Conservation (phyloP, 2,888 invertebrate species). For the Metalampra italica region DNA sequence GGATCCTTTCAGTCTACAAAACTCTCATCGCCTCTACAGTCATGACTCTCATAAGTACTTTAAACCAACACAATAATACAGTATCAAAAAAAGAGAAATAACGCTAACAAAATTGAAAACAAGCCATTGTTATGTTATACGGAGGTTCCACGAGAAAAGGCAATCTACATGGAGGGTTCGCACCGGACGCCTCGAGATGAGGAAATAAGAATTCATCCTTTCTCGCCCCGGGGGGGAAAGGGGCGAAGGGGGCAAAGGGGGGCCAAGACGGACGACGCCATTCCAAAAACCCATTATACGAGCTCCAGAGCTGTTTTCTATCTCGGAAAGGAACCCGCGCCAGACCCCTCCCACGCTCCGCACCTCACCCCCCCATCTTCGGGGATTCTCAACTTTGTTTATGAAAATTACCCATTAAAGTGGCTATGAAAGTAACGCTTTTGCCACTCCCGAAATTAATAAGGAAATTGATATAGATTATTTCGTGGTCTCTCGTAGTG, state of each 20-base stretch:
- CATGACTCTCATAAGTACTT: too few species aligned
- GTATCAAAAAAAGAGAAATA: conserved; percentile 42
- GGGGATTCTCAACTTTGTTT: conserved; percentile 75
- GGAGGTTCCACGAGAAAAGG: conserved; percentile 70
- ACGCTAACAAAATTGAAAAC: conserved; percentile 73
- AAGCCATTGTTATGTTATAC: conserved; percentile 76
- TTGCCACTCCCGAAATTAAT: conserved; percentile 76
- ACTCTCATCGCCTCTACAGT: too few species aligned
- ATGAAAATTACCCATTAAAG: conserved; percentile 78
- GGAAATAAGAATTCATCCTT: conserved; percentile 80
- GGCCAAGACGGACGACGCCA: conserved; percentile 83
- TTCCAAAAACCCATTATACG: conserved; percentile 85
- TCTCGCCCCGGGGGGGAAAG: conserved; percentile 59
- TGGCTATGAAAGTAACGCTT: conserved; percentile 77
- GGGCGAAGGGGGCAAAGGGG: conserved; percentile 47
- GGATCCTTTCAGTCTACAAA: too few species aligned
- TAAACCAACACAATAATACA: too few species aligned
- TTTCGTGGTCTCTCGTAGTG: conserved; percentile 36
- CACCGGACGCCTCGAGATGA: conserved; percentile 74
- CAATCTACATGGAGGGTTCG: conserved; percentile 76
- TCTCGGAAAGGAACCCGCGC: conserved; percentile 70
- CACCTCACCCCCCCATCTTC: conserved; percentile 42
- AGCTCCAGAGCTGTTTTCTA: conserved; percentile 81
- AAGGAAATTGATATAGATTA: conserved; percentile 75
- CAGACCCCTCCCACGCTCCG: conserved; percentile 23